Conservation (phyloP, 2,888 invertebrate species). For the Microctonus hyperodae region DNA sequence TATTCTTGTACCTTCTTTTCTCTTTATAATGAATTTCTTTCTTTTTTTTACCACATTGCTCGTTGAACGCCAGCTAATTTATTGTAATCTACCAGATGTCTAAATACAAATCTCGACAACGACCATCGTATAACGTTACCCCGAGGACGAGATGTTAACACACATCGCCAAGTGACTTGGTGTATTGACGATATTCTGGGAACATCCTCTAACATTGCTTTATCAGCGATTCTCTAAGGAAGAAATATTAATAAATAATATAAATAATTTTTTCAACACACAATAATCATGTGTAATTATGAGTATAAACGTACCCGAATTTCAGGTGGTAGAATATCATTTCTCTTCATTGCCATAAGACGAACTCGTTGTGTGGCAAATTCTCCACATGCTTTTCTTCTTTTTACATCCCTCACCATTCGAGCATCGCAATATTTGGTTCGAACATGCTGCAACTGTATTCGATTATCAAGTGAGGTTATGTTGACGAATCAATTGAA, state of each 20-base stretch:
- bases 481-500: conserved; percentile 43
- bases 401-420: conserved; percentile 87
- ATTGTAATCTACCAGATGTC: conserved; percentile 93
- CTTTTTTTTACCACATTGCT: conserved; percentile 78
- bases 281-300: conserved; percentile 11
- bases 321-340: conserved; percentile 84
- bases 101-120: conserved; percentile 88
- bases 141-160: conserved; percentile 85
- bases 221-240: conserved; percentile 77
- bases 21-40: neutral
- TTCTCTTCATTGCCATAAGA: conserved; percentile 83
- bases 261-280: conserved; percentile 1
- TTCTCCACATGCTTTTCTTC: conserved; percentile 77
- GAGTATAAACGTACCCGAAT: conserved; percentile 62
- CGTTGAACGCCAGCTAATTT: conserved; percentile 89
- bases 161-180: conserved; percentile 80
- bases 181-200: conserved; percentile 76
- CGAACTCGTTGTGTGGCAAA: conserved; percentile 80
- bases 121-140: conserved; percentile 84
- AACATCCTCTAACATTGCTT: conserved; percentile 75
- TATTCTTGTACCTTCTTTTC: neutral
- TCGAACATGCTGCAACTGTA: neutral
- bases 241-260: conserved; percentile 21
- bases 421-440: conserved; percentile 81
- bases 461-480: neutral